These are phyloP conservation scores for Hippotragus niger DNA, from an alignment of 2,113 vertebrate species.

Conservation along the genomic window DNA sequence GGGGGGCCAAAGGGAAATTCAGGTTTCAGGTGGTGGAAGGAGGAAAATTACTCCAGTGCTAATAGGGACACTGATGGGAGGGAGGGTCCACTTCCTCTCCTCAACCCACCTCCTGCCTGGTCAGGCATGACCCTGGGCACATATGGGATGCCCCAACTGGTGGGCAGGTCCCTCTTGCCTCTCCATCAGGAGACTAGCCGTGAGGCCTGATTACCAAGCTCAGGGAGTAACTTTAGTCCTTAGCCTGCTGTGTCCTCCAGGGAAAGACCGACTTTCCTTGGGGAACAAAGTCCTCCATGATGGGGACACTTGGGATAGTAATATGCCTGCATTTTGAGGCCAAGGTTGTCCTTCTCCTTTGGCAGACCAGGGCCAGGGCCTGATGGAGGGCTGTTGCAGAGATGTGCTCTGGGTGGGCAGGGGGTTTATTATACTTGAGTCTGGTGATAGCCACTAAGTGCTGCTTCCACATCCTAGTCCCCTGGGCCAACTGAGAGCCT, in stretches of 20 bases:
- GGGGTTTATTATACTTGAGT: not conserved
- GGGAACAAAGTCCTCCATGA: not conserved
- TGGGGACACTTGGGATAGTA: not conserved
- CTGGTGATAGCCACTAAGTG: not conserved
- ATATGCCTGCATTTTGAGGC: not conserved
- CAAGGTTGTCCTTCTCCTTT: slow-evolving; percentile 6
- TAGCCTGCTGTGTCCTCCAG: not conserved
- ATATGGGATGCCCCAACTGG: not conserved
- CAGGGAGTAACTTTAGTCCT: not conserved
- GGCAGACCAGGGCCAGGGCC: not conserved
- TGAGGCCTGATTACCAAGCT: not conserved
- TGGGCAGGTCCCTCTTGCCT: not conserved
- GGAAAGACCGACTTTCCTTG: not conserved
- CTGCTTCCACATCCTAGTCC: slow-evolving; percentile 47
- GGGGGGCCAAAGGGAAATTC: not conserved
- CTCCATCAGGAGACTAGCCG: not conserved
- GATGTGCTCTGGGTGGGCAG: not conserved
- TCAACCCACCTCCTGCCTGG: too few species aligned
- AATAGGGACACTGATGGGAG: not conserved
- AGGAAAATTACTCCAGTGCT: not conserved
- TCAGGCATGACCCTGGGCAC: not conserved
- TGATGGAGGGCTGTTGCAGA: not conserved
- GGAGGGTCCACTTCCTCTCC: not conserved
- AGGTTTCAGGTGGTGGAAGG: not conserved
- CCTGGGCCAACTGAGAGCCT: not conserved